phyloP scores from a whole-genome alignment of 2,888 invertebrate species.

The Podotricha telesiphe region DNA sequence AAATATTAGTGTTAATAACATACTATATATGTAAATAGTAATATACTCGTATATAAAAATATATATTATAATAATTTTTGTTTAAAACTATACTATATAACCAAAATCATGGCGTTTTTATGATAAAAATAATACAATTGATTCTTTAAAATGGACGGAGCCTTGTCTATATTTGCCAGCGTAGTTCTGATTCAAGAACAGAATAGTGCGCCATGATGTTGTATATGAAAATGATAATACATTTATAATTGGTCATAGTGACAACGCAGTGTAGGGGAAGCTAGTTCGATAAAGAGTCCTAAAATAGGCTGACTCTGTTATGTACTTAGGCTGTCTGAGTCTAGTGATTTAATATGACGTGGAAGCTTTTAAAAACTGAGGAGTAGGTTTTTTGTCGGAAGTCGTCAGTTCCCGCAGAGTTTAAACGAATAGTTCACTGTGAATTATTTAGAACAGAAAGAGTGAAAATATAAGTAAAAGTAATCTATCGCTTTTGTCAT shows the following conservation, averaged over 20 bases:
- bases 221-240: constrained; percentile 16
- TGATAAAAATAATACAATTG: neutral
- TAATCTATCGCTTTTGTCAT: no score
- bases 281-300: constrained; percentile 36
- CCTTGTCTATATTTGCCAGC: neutral
- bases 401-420: neutral
- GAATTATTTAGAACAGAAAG: no score
- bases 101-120: no score
- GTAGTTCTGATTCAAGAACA: neutral
- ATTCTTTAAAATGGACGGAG: neutral
- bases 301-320: constrained; percentile 42
- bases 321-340: constrained; percentile 42
- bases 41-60: no score
- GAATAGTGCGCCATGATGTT: neutral
- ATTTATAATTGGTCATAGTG: constrained; percentile 28
- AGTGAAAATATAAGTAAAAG: no score
- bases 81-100: no score
- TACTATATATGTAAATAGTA: no score
- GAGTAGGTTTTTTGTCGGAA: constrained; percentile 20
- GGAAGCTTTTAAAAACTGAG: constrained; percentile 37
- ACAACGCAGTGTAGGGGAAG: constrained; percentile 30
- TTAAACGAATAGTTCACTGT: neutral
- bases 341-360: constrained; percentile 41
- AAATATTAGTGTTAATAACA: no score
- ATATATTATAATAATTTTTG: no score